phyloP scores from a whole-genome alignment of 2,113 vertebrate genomes.

The Trogon surrucura region DNA sequence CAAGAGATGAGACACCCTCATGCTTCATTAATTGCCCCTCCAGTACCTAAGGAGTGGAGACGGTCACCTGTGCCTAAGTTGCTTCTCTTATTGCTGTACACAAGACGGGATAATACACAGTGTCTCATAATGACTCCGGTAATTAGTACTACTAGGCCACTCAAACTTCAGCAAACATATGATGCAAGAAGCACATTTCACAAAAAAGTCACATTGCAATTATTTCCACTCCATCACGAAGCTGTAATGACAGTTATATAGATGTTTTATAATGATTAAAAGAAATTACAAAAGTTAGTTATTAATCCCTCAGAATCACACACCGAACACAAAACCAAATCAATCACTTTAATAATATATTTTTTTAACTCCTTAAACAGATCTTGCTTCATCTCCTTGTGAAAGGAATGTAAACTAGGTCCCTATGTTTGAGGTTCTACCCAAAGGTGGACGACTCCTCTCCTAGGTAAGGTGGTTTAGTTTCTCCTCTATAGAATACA shows the following conservation, averaged over 20 bases:
- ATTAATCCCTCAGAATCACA: neutral
- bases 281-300: neutral
- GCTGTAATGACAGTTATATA: neutral
- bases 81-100: neutral
- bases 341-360: neutral
- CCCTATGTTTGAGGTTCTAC: neutral
- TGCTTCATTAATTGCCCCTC: neutral
- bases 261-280: neutral
- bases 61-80: neutral
- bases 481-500: neutral
- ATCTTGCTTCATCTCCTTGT: neutral
- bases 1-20: neutral
- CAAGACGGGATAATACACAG: neutral
- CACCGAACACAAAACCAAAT: neutral
- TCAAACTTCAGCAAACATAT: neutral
- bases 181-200: neutral
- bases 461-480: neutral
- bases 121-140: neutral
- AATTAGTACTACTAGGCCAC: neutral
- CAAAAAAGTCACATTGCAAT: neutral
- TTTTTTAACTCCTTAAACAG: neutral
- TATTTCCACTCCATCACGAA: neutral
- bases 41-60: neutral
- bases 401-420: neutral
- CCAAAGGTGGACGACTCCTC: rapidly evolving